Evolutionary conservation across 2,888 invertebrate species (phyloP), one percentile per base, ranked within the genome.

Genomic region (Drosophila pseudotalamancana): DNA sequence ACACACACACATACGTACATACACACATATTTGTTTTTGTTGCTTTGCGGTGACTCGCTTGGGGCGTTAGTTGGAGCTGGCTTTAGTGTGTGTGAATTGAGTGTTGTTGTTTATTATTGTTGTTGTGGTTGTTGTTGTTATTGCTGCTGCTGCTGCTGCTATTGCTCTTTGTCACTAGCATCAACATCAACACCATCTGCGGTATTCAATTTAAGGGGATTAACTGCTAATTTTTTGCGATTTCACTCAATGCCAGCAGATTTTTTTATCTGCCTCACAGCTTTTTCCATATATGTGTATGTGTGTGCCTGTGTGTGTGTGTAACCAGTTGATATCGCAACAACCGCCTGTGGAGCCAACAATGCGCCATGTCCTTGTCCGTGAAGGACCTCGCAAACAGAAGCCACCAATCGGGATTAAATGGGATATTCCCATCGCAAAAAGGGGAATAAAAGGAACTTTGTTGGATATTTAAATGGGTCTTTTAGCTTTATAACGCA

Each of bases 171-270:
- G 70, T 72, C 78, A 70, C 66, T 60, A 65, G 45, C 76, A 78
- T 65, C 65, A 64, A 51, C 77, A 71, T 63, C 79, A 77, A 79
- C 88, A 77, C 78, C 89, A 88, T 84, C 86, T 84, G 87, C 66
- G 78, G 86, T 82, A 90, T 90, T 90, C 90, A 90, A 90, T 90
- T 90, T 88, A 79, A 89, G 83, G 88, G 87, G 90, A 90, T 90
- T 90, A 90, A 88, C 88, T 86, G 90, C 77, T 88, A 88, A 89
- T 87, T 90, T 87, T 84, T 84, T 82, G 76, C 85, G 70, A 88
- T 89, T 84, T 82, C 80, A 72, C 70, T 77, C 78, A 84, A 77
- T 85, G 87, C 75, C 80, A 81, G 60, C 71, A 48, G 25, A 57
- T 25, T 63, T 63, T n/a, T 75, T 60, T 45, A 57, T 75, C 55